Percentiles rank a stretch among this genome's conserved stretches.
Evolutionary conservation across 2,113 vertebrate species (phyloP).

Genomic region (Cyphotilapia sp.): DNA sequence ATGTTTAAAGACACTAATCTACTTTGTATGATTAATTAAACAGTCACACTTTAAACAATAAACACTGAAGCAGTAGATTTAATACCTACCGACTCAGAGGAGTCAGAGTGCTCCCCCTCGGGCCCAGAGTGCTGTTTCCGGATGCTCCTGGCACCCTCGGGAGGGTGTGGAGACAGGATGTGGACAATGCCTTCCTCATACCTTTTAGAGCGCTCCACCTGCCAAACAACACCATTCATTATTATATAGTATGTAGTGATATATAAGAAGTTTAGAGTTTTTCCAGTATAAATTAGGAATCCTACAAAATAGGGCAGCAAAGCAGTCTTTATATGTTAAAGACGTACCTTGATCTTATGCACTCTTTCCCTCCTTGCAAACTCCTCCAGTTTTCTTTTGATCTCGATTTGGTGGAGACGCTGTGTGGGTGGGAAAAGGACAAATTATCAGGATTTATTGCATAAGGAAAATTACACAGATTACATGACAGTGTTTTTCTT

Average conservation of each 20-base stretch:
- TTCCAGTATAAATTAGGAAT: not conserved
- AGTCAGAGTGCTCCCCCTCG: constrained; percentile 60
- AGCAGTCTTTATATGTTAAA: constrained; percentile 18
- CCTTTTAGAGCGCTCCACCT: constrained; percentile 72
- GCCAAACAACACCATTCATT: not conserved
- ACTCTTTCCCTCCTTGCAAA: constrained; percentile 69
- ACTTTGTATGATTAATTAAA: not conserved
- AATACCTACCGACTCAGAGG: constrained; percentile 73
- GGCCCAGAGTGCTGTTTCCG: constrained; percentile 38
- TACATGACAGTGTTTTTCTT: not conserved
- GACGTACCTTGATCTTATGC: constrained; percentile 76
- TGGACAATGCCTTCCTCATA: constrained; percentile 56
- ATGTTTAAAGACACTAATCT: not conserved
- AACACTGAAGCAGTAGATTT: not conserved
- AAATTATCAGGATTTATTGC: not conserved
- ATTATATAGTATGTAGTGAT: not conserved
- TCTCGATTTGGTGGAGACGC: constrained; percentile 78
- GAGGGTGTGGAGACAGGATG: constrained; percentile 75
- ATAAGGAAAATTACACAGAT: not conserved
- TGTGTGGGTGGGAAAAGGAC: constrained; percentile 29
- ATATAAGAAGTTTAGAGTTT: not conserved
- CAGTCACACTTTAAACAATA: not conserved
- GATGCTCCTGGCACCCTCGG: constrained; percentile 53
- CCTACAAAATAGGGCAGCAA: not conserved
- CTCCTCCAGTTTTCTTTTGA: constrained; percentile 75